Evolutionary conservation across 1,140 invertebrate genomes (phyloP).

Genomic region (Hyles vespertilio): DNA sequence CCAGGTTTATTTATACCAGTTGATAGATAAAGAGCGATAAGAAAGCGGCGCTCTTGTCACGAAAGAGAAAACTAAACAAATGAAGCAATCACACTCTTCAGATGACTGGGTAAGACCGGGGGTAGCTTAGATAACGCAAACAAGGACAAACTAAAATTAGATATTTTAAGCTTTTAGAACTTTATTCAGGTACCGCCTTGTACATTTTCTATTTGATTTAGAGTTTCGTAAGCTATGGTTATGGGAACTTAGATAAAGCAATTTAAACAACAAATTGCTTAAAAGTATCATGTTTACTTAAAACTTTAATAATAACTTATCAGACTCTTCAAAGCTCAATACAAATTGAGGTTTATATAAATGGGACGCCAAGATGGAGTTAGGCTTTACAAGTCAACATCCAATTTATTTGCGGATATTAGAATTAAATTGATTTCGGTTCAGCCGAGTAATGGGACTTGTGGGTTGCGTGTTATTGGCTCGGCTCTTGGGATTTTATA

Average conservation of each 20-base stretch:
- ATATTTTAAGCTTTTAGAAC: constrained; percentile 19
- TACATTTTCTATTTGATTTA: neutral
- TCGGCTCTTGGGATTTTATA: too few relatives aligned
- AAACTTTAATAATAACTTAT: too few relatives aligned
- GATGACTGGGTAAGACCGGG: constrained; percentile 58
- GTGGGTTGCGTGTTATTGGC: neutral
- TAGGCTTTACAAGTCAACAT: neutral
- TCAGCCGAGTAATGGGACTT: neutral
- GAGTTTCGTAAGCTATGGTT: too few relatives aligned
- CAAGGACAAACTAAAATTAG: constrained; percentile 37
- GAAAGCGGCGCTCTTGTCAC: constrained; percentile 61
- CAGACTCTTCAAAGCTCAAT: too few relatives aligned
- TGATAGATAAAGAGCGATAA: constrained; percentile 67
- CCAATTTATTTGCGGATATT: constrained; percentile 3
- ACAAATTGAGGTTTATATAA: too few relatives aligned
- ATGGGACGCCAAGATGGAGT: too few relatives aligned
- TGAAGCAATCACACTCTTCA: constrained; percentile 53
- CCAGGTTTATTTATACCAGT: constrained; percentile 59
- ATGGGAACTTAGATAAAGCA: too few relatives aligned
- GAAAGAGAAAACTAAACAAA: constrained; percentile 66
- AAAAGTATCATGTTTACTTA: too few relatives aligned
- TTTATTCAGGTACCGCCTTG: constrained; percentile 18
- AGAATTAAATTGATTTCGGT: neutral
- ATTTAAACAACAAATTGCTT: too few relatives aligned
- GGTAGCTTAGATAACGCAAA: constrained; percentile 52